Evolutionary conservation across 2,888 invertebrate genomes (phyloP), one percentile per base, ranked within the genome.

Genomic region (Ormyrus nitidulus): DNA sequence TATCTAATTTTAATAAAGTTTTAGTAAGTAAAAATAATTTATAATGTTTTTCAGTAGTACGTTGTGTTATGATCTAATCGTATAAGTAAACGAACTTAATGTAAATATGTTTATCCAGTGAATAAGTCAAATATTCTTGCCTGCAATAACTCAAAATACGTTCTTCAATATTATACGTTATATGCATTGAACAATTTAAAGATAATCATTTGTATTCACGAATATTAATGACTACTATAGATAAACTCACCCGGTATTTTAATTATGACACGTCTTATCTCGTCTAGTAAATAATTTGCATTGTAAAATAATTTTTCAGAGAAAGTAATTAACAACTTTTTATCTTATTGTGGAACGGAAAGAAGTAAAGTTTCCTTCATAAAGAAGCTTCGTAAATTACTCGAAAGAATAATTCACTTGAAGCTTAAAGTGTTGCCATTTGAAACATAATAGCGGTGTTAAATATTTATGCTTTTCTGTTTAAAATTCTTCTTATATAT

Each of bases 381-480:
- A 64, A 58, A 77, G 48, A 11, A 71, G 62, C 13, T 77, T 56
- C 49, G 51, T 71, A 77, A 71, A 77, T 77, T 77, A 77, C 51
- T 77, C 51, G 44, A 44, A 71, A 71, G 71, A 65, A 71, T 71
- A 77, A 71, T 77, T 77, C 56, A 71, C 65, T 65, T n/a, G 51
- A 77, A 71, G 64, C 58, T 77, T 58, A 65, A 64, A 59, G 54
- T 8, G 51, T 58, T 58, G 49, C 49, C 64, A 68, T 76, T 68
- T 51, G 49, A 54, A 53, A 53, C 9, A 59, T 44, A 59, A 59
- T 44, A 68, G 51, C 10, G 19, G 4, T 13, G 75, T 59, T 66
- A 74, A 66, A 74, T 66, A 74, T 58, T 48, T 66, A 74, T 74
- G 44, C 46, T 65, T 44, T 13, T 9, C 46, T 1, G 6, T 48